These are phyloP conservation scores for Horisme vitalbata DNA, from an alignment of 2,888 invertebrate species.

Conservation along the genomic window DNA sequence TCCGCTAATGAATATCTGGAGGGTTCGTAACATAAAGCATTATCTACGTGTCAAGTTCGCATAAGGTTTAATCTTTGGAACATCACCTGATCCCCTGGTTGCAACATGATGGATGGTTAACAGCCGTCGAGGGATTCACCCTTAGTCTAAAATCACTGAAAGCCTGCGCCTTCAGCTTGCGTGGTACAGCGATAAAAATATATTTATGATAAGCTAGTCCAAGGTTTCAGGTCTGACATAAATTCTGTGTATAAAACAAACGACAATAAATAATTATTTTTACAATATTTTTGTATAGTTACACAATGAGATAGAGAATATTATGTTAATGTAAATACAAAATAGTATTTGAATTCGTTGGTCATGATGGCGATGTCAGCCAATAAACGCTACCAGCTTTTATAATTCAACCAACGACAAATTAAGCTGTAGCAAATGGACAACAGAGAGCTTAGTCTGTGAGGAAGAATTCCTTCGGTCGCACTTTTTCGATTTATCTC, in stretches of 20 bases:
- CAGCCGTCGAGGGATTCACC: constrained; percentile 37
- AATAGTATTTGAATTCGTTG: too few species aligned
- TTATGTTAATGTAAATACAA: too few species aligned
- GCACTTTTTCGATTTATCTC: constrained; percentile 30
- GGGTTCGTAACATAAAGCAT: neutral
- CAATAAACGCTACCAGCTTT: neutral
- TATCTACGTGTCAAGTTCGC: neutral
- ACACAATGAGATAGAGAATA: too few species aligned
- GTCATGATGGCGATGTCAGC: too few species aligned
- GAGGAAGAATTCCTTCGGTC: constrained; percentile 19
- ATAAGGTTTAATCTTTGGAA: constrained; percentile 13
- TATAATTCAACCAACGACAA: neutral
- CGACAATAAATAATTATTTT: too few species aligned
- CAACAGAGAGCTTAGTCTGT: constrained; percentile 18
- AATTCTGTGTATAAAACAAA: too few species aligned
- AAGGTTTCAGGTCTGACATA: too few species aligned
- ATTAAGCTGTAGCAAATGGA: constrained; percentile 18
- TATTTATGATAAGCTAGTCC: too few species aligned
- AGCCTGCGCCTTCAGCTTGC: too few species aligned
- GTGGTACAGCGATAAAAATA: too few species aligned
- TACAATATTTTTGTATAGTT: too few species aligned
- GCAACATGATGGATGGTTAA: constrained; percentile 39
- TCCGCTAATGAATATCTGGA: neutral
- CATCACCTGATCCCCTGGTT: constrained; percentile 35
- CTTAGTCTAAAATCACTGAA: too few species aligned